Evolutionary conservation across 2,888 invertebrate genomes (phyloP).

Genomic region (Melanostoma mellinum): DNA sequence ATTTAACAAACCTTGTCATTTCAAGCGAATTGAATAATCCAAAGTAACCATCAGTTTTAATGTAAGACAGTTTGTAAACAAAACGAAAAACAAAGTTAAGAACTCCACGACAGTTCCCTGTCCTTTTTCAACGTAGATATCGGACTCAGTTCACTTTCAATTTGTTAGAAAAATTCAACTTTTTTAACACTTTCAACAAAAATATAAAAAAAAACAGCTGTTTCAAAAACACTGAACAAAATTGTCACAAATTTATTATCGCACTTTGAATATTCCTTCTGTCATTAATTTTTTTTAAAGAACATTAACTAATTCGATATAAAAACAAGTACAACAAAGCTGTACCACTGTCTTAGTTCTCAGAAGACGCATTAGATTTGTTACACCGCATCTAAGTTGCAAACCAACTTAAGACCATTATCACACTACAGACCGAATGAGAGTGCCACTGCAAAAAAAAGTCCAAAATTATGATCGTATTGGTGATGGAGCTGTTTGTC

Average conservation of each 20-base stretch:
- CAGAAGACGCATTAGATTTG: constrained; percentile 52
- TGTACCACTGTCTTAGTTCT: constrained; percentile 23
- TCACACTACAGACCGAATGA: constrained; percentile 41
- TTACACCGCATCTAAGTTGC: constrained; percentile 47
- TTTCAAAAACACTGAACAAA: too few relatives aligned
- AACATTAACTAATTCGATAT: background rate
- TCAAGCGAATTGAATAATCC: constrained; percentile 68
- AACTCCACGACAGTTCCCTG: constrained; percentile 13
- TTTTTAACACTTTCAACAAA: background rate
- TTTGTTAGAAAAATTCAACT: background rate
- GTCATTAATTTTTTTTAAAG: background rate
- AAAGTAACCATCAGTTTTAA: constrained; percentile 71
- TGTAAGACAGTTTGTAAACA: constrained; percentile 47
- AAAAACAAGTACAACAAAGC: constrained; percentile 8
- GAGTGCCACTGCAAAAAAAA: constrained; percentile 42
- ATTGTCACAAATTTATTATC: background rate
- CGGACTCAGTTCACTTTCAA: constrained; percentile 44
- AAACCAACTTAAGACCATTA: constrained; percentile 54
- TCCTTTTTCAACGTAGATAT: constrained; percentile 29
- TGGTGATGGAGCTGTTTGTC: constrained; percentile 54
- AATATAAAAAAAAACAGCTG: too few relatives aligned
- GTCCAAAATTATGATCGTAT: constrained; percentile 62
- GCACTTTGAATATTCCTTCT: background rate
- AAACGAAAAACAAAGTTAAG: background rate
- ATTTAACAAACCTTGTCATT: constrained; percentile 68